These are phyloP conservation scores for Takifugu rubripes DNA, from an alignment of 2,797 vertebrate species.

Conservation along the genomic window DNA sequence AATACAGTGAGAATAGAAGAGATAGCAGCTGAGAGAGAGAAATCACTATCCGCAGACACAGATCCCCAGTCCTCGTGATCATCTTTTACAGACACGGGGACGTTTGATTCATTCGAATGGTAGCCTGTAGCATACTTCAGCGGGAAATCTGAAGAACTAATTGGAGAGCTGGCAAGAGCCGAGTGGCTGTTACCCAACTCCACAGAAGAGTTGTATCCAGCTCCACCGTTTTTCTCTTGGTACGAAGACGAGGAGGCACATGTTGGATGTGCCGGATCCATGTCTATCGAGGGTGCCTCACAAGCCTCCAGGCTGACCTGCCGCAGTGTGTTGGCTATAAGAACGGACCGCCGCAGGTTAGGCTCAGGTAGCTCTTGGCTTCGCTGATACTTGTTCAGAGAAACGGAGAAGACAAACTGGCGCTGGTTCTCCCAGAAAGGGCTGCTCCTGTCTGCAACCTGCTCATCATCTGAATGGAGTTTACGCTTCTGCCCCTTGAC, in stretches of 20 bases:
- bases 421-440: constrained; percentile 70
- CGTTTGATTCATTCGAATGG: constrained; percentile 8
- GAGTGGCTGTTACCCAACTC: constrained; percentile 3
- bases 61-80: constrained; percentile 67
- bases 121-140: constrained; percentile 7
- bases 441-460: constrained; percentile 31
- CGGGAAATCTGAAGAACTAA: constrained; percentile 3
- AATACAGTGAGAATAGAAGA: constrained; percentile 77
- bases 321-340: constrained; percentile 83
- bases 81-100: constrained; percentile 16
- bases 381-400: constrained; percentile 80
- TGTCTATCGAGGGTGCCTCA: neutral
- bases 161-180: constrained; percentile 4
- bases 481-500: constrained; percentile 81
- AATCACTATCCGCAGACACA: constrained; percentile 75
- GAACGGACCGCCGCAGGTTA: constrained; percentile 78
- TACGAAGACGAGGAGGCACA: constrained; percentile 8
- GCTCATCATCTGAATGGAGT: constrained; percentile 49
- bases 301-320: constrained; percentile 66
- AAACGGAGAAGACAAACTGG: constrained; percentile 80
- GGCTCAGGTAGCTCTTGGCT: constrained; percentile 75
- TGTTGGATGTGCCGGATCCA: neutral
- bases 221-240: constrained; percentile 6
- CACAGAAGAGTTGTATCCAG: constrained; percentile 5
- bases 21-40: constrained; percentile 78